Conservation (phyloP, 2,888 invertebrate species). For the Xestia rhomboidea region DNA sequence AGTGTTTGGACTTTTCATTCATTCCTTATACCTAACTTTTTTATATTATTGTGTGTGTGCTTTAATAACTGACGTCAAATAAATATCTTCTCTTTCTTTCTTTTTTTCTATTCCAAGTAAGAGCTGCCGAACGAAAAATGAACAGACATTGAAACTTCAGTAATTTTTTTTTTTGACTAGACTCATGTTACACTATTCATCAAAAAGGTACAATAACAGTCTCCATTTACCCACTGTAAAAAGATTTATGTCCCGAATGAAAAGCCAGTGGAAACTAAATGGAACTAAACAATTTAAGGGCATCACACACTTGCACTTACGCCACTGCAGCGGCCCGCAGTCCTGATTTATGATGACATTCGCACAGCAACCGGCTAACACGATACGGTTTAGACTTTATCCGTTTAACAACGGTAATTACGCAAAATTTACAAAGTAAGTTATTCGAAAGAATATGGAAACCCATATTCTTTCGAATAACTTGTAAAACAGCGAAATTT, state of each 20-base stretch:
- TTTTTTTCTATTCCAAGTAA: no score
- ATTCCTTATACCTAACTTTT: no score
- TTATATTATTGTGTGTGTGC: no score
- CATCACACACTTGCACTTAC: constrained; percentile 26
- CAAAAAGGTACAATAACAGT: not conserved
- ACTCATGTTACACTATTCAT: not conserved
- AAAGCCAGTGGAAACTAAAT: constrained; percentile 9
- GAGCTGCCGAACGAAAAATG: not conserved
- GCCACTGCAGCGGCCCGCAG: constrained; percentile 32
- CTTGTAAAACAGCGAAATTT: no score
- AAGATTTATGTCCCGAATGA: not conserved
- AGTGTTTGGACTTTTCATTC: not conserved
- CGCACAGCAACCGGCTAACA: constrained; percentile 31
- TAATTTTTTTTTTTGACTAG: not conserved
- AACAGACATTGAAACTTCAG: not conserved
- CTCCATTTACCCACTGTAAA: not conserved
- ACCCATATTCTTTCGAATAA: no score
- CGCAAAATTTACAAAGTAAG: no score
- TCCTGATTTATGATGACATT: constrained; percentile 54
- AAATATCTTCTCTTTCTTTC: no score
- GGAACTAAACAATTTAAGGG: constrained; percentile 18
- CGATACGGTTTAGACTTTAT: constrained; percentile 41
- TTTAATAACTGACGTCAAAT: no score
- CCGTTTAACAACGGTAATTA: constrained; percentile 26
- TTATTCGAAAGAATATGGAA: no score